phyloP scores from a whole-genome alignment of 2,113 vertebrate species.

The Xiphias gladius region DNA sequence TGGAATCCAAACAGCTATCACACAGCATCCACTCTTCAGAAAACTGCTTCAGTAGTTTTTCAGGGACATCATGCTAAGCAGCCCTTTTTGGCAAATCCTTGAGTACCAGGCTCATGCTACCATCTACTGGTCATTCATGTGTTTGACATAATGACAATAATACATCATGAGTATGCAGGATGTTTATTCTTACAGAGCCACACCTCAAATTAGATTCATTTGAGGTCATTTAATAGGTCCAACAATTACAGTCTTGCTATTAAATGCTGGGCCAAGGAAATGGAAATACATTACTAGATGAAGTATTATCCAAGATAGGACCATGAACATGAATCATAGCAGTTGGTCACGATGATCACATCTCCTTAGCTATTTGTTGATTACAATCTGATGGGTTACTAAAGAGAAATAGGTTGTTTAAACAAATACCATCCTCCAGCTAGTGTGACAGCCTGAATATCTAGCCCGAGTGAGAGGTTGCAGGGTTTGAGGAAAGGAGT shows the following conservation, averaged over 20 bases:
- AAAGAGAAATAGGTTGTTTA: background rate
- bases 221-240: background rate
- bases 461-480: background rate
- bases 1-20: constrained; percentile 50
- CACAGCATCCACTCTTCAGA: constrained; percentile 60
- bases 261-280: background rate
- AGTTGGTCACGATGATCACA: background rate
- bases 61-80: constrained; percentile 37
- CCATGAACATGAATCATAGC: background rate
- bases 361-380: background rate
- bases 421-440: background rate
- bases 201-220: background rate
- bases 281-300: background rate
- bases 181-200: background rate
- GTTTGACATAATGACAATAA: background rate
- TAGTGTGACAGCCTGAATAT: background rate
- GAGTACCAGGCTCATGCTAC: constrained; percentile 29
- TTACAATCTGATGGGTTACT: background rate
- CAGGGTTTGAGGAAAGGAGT: background rate
- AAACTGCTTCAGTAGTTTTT: constrained; percentile 4
- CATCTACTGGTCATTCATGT: constrained; percentile 61
- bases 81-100: background rate
- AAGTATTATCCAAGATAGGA: background rate
- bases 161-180: background rate
- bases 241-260: background rate